Evolutionary conservation across 2,888 invertebrate species (phyloP).

Genomic region (Phalera bucephala): DNA sequence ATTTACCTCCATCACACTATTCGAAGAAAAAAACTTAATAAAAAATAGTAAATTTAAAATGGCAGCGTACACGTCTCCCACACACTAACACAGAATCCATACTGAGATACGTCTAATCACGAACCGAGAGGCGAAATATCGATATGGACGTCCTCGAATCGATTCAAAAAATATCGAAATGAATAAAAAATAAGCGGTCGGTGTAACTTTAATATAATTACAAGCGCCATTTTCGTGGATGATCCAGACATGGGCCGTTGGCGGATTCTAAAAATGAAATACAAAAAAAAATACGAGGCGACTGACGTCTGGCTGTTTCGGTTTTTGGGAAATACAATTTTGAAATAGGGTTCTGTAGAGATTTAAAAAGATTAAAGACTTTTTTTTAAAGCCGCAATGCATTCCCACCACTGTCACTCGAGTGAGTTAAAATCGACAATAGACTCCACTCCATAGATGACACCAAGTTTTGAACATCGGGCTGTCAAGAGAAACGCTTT

Average conservation of each 20-base stretch:
- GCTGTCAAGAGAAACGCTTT: no score
- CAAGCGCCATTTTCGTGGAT: conserved; percentile 54
- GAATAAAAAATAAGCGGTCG: conserved; percentile 25
- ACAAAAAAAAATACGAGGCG: conserved; percentile 48
- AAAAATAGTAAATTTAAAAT: conserved; percentile 11
- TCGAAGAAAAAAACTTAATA: conserved; percentile 18
- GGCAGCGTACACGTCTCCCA: conserved; percentile 53
- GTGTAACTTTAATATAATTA: conserved; percentile 22
- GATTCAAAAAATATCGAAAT: conserved; percentile 38
- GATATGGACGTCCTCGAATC: conserved; percentile 41
- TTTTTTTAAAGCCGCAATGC: no score
- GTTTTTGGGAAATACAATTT: conserved; percentile 40
- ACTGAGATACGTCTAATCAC: conserved; percentile 54
- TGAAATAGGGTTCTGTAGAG: conserved; percentile 44
- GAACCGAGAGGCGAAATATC: conserved; percentile 35
- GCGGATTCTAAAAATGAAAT: conserved; percentile 70
- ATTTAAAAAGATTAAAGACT: no score
- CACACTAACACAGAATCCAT: conserved; percentile 63
- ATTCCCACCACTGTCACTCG: no score
- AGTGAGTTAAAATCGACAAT: no score
- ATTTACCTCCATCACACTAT: conserved; percentile 11
- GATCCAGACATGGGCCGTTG: conserved; percentile 62
- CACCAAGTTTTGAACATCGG: no score
- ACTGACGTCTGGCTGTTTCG: conserved; percentile 55
- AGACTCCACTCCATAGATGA: no score